Conservation (phyloP, 2,888 invertebrate genomes). For the Metalampra italica region DNA sequence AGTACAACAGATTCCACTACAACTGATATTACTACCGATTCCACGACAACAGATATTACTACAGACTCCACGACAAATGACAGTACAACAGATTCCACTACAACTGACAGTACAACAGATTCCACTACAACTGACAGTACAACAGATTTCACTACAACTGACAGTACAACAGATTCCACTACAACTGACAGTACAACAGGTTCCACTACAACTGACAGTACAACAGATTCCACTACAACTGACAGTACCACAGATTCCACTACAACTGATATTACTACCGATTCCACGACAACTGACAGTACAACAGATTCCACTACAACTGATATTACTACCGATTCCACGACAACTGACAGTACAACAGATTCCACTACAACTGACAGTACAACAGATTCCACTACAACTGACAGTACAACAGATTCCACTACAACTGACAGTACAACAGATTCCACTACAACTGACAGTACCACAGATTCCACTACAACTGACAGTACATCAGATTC, state of each 20-base stretch:
- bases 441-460: no score
- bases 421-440: no score
- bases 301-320: no score
- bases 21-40: background rate
- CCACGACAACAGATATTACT: background rate
- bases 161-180: background rate
- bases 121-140: background rate
- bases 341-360: no score
- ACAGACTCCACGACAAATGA: background rate
- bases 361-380: no score
- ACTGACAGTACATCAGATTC: no score
- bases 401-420: no score
- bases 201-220: background rate
- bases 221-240: background rate
- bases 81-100: background rate
- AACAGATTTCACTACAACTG: background rate
- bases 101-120: background rate
- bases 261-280: background rate
- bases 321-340: no score
- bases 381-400: no score
- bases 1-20: background rate
- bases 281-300: no score
- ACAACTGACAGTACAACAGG: background rate
- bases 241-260: background rate
- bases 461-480: no score